Evolutionary conservation across 2,797 vertebrate genomes (phyloP).

Genomic region (Siniperca obscura): DNA sequence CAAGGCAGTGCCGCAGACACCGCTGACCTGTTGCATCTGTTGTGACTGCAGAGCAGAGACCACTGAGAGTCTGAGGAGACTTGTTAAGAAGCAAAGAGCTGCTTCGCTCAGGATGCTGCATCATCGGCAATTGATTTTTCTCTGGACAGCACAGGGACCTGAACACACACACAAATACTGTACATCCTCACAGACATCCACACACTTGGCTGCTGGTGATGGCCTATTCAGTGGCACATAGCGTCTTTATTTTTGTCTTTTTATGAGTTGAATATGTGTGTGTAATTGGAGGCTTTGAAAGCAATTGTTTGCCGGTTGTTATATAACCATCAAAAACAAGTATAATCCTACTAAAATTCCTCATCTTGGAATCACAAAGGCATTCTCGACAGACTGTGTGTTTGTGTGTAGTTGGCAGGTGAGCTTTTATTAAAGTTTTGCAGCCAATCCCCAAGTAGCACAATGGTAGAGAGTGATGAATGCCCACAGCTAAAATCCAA

Average conservation of each 20-base stretch:
- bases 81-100: constrained; percentile 59
- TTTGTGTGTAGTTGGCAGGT: constrained; percentile 42
- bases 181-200: constrained; percentile 16
- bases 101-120: constrained; percentile 44
- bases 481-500: constrained; percentile 76
- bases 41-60: constrained; percentile 10
- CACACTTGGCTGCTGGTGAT: background rate
- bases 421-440: constrained; percentile 80
- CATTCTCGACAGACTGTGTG: constrained; percentile 12
- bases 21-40: constrained; percentile 49
- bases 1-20: background rate
- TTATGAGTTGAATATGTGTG: constrained; percentile 22
- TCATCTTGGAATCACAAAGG: constrained; percentile 51
- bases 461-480: constrained; percentile 75
- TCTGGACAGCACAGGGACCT: constrained; percentile 17
- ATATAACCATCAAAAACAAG: constrained; percentile 53
- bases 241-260: constrained; percentile 21
- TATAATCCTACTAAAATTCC: constrained; percentile 57
- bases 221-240: constrained; percentile 17
- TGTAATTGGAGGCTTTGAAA: constrained; percentile 49
- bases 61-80: constrained; percentile 55
- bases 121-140: constrained; percentile 49
- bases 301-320: constrained; percentile 31
- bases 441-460: constrained; percentile 63
- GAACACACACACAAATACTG: background rate